A percentile compares a stretch with the other conserved stretches of the same genome.
Evolutionary conservation across 2,797 vertebrate genomes (phyloP).

Genomic region (Spinus olivaceus): DNA sequence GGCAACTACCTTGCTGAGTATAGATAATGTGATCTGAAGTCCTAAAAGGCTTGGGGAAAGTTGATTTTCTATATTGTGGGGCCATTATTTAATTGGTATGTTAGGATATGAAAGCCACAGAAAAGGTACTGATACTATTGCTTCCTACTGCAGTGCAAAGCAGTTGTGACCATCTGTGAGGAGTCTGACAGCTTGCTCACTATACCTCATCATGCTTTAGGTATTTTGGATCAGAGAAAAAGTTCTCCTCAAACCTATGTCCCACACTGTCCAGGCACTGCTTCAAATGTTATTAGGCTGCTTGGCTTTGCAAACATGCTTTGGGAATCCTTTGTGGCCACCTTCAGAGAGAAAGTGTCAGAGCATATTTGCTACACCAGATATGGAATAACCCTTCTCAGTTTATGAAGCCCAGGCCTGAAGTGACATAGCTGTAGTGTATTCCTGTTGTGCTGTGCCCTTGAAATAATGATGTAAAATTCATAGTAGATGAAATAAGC

Average conservation of each 20-base stretch:
- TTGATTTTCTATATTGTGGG: neutral
- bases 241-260: neutral
- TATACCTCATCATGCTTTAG: neutral
- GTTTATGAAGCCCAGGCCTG: neutral
- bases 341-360: neutral
- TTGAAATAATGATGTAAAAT: neutral
- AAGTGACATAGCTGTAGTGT: rapidly evolving
- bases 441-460: neutral
- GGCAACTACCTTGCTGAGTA: neutral
- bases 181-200: neutral
- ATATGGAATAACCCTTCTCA: neutral
- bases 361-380: neutral
- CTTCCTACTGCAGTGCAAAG: neutral
- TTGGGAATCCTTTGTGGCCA: neutral
- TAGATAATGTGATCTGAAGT: neutral
- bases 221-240: neutral
- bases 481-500: neutral
- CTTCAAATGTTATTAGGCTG: neutral
- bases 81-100: neutral
- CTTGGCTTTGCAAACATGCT: neutral
- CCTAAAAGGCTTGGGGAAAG: neutral
- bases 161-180: rapidly evolving
- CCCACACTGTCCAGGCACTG: neutral
- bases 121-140: neutral
- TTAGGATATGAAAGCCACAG: neutral